Percentiles rank a stretch among this genome's conserved stretches.
These are phyloP conservation scores for Chitala chitala DNA, from an alignment of 2,113 vertebrate species.

Conservation along the genomic window DNA sequence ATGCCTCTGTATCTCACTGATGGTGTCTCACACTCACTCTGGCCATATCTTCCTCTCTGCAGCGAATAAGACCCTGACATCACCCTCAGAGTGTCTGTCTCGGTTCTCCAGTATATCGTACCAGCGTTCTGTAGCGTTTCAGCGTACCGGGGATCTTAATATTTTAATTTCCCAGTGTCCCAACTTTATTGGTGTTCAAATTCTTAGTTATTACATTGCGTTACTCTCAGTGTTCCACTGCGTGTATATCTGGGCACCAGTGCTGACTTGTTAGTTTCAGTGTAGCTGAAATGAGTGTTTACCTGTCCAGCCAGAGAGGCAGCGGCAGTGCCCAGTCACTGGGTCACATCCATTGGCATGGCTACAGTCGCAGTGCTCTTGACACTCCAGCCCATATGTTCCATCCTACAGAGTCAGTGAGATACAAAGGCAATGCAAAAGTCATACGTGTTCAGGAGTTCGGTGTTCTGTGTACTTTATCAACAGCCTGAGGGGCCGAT, in stretches of 20 bases:
- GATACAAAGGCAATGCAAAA: too few species aligned
- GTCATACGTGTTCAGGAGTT: too few species aligned
- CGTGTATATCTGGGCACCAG: too few species aligned
- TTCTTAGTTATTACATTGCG: too few species aligned
- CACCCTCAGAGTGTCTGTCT: not conserved
- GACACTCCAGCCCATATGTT: conserved; percentile 86
- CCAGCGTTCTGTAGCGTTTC: too few species aligned
- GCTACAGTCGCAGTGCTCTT: conserved; percentile 83
- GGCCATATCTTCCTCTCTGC: too few species aligned
- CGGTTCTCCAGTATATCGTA: not conserved
- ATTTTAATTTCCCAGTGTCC: not conserved
- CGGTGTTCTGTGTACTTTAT: not conserved
- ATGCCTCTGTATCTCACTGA: not conserved
- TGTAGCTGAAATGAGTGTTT: conserved; percentile 32
- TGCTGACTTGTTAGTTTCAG: too few species aligned
- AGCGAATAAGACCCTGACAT: too few species aligned
- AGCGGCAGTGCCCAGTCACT: conserved; percentile 85
- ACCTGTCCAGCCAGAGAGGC: conserved; percentile 96
- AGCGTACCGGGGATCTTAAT: not conserved
- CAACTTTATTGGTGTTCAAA: not conserved
- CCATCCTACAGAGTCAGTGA: conserved; percentile 69
- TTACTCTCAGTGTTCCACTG: not conserved
- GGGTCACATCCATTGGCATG: conserved; percentile 87
- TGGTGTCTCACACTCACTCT: not conserved
- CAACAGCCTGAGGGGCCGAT: too few species aligned